These are phyloP conservation scores for Aleadryas rufinucha DNA, from an alignment of 2,113 vertebrate species.

Conservation along the genomic window DNA sequence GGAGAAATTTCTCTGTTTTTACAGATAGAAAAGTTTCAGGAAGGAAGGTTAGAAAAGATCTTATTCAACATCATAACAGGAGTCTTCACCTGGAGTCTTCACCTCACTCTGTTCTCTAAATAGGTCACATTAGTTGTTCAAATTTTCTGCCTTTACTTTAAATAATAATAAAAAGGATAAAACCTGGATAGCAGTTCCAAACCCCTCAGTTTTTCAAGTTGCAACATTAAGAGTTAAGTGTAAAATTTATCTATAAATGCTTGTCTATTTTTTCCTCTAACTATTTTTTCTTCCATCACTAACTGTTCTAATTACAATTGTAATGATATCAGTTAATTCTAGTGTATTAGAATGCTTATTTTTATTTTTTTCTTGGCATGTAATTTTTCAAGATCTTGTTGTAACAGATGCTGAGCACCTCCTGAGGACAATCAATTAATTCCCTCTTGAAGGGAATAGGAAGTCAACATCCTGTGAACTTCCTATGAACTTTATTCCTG, in stretches of 20 bases:
- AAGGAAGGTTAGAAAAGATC: background rate
- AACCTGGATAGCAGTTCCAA: background rate
- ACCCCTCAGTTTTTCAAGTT: background rate
- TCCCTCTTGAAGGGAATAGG: background rate
- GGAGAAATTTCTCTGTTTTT: background rate
- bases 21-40: background rate
- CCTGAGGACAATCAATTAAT: slow-evolving; percentile 1
- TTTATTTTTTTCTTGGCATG: background rate
- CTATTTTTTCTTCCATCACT: background rate
- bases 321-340: background rate
- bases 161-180: background rate
- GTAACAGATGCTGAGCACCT: background rate
- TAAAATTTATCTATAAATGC: background rate
- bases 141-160: background rate
- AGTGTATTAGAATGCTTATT: background rate
- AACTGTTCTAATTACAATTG: background rate
- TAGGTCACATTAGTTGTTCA: background rate
- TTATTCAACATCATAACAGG: background rate
- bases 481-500: background rate
- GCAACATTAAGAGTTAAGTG: background rate
- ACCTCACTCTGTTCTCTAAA: background rate
- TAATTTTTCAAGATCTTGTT: background rate
- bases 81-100: background rate
- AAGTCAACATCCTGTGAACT: background rate
- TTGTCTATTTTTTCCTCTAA: background rate